Evolutionary conservation across 2,113 vertebrate genomes (phyloP).

Genomic region (Megaptera novaeangliae): DNA sequence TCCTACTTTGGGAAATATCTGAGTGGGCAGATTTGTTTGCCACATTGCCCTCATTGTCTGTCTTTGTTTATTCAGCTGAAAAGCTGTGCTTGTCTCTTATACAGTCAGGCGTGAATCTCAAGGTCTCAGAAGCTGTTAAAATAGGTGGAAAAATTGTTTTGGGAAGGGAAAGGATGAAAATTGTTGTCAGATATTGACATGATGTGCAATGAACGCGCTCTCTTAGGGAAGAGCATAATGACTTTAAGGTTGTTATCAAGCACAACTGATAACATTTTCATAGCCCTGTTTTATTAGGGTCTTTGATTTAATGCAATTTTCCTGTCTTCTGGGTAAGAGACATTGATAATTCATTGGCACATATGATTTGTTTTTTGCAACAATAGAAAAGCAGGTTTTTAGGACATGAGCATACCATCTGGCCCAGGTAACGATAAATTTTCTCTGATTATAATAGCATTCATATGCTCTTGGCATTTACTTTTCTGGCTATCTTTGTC

Average conservation of each 20-base stretch:
- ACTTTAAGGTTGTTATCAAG: not conserved
- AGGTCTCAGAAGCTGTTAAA: conserved; percentile 48
- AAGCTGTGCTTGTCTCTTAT: conserved; percentile 56
- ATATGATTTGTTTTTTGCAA: conserved; percentile 10
- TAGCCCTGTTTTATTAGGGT: not conserved
- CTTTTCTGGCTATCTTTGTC: conserved; percentile 13
- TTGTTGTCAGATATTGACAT: conserved; percentile 2
- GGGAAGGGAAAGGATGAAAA: conserved; percentile 28
- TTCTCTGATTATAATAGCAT: not conserved
- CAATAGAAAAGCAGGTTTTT: conserved; percentile 24
- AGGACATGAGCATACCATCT: not conserved
- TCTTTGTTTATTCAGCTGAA: conserved; percentile 74
- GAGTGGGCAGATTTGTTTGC: conserved; percentile 69
- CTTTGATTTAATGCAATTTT: conserved; percentile 35
- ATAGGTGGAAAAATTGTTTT: conserved; percentile 45
- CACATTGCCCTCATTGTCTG: conserved; percentile 73
- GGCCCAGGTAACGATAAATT: not conserved
- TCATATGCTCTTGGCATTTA: not conserved
- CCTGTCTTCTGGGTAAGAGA: conserved; percentile 5
- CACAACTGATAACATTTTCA: not conserved
- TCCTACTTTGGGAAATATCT: conserved; percentile 74
- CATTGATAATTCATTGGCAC: conserved; percentile 12
- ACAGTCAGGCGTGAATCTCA: conserved; percentile 35
- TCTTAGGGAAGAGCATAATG: conserved; percentile 8
- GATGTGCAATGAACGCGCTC: not conserved